Percentiles rank a stretch among this genome's conserved stretches.
These are phyloP conservation scores for Dorcus hopei DNA, from an alignment of 2,888 invertebrate species.

Conservation along the genomic window DNA sequence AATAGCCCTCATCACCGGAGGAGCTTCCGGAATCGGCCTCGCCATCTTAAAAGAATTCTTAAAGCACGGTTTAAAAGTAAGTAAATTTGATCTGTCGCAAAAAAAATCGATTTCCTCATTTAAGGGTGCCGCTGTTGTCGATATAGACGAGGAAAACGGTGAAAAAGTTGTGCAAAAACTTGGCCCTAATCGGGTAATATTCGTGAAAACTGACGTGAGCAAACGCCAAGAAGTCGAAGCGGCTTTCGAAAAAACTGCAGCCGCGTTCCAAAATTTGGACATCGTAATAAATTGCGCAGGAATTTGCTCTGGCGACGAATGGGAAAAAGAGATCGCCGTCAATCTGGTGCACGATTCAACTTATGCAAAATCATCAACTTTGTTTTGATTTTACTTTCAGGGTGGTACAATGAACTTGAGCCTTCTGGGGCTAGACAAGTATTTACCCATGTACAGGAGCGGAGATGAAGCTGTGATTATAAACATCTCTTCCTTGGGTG, in stretches of 20 bases:
- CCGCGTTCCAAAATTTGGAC: neutral
- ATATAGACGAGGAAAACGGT: constrained; percentile 12
- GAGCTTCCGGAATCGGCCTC: constrained; percentile 32
- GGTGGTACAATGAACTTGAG: constrained; percentile 8
- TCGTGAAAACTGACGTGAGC: constrained; percentile 14
- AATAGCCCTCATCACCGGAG: constrained; percentile 34
- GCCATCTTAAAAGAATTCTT: constrained; percentile 26
- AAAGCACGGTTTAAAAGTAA: constrained; percentile 26
- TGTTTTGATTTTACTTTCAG: neutral
- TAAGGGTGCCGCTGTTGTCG: constrained; percentile 17
- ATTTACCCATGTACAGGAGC: constrained; percentile 9
- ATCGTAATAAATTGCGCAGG: constrained; percentile 3
- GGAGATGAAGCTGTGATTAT: constrained; percentile 10
- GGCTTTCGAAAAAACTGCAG: neutral
- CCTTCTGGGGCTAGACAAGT: constrained; percentile 5
- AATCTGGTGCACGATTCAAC: constrained; percentile 3
- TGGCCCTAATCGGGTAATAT: constrained; percentile 12
- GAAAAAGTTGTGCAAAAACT: constrained; percentile 7
- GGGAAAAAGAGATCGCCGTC: constrained; percentile 11
- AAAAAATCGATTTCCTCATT: neutral
- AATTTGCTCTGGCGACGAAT: neutral
- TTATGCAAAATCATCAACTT: too few relatives aligned
- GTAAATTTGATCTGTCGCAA: neutral
- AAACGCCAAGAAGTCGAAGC: constrained; percentile 20
- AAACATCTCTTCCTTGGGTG: constrained; percentile 11